phyloP scores from a whole-genome alignment of 64 coral and sea anemone genomes.

The Astreopora myriophthalma region DNA sequence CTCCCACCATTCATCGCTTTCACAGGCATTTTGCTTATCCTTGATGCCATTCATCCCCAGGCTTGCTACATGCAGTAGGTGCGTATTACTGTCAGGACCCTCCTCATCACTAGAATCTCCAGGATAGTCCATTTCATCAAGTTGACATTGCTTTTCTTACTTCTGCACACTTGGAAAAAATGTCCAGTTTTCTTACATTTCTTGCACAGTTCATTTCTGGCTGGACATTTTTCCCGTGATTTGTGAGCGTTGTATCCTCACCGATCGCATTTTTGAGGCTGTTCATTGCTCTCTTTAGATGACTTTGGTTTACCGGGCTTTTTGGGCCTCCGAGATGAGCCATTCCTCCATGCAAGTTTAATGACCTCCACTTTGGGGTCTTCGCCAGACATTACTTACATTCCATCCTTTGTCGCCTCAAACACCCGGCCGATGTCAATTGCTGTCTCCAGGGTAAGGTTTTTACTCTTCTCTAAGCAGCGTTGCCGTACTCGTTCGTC shows the following conservation, averaged over 20 bases:
- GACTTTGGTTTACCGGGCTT: too few species aligned
- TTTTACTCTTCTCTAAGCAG: not conserved
- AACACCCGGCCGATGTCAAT: not conserved
- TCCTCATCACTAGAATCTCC: constrained; percentile 9
- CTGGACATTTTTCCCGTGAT: constrained; percentile 17
- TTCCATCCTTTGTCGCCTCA: not conserved
- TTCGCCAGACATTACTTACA: too few species aligned
- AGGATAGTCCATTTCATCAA: not conserved
- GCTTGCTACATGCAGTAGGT: constrained; percentile 1
- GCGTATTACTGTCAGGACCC: not conserved
- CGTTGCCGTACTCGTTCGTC: constrained; percentile 47
- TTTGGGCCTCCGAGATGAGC: not conserved
- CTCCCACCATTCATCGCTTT: constrained; percentile 34
- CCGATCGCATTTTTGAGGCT: not conserved
- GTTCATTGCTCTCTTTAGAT: not conserved
- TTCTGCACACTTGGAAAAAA: constrained; percentile 47
- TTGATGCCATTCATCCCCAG: constrained; percentile 1
- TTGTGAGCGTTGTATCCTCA: constrained; percentile 35
- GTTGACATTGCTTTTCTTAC: constrained; percentile 12
- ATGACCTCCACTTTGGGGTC: not conserved
- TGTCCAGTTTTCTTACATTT: constrained; percentile 26
- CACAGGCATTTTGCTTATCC: not conserved
- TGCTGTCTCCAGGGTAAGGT: too few species aligned
- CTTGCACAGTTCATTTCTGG: constrained; percentile 14
- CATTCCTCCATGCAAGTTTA: not conserved